Percentiles rank a stretch among this genome's conserved stretches.
Conservation (phyloP, 2,113 vertebrate genomes). For the Rhabdornis inornatus region DNA sequence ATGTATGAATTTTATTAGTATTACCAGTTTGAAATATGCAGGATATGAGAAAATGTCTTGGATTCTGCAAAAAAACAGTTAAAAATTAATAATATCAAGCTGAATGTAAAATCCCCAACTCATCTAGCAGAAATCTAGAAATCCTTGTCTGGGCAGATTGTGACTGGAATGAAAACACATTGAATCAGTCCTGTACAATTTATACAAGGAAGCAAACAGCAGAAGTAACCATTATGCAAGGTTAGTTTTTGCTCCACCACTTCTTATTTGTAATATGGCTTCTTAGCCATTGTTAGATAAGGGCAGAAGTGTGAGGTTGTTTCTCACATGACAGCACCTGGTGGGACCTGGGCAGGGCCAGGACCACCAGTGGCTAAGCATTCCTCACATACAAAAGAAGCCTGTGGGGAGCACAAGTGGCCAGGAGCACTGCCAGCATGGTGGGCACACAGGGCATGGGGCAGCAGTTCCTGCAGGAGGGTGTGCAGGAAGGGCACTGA, state of each 20-base stretch:
- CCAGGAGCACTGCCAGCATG: background rate
- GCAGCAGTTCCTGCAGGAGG: background rate
- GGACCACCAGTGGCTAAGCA: background rate
- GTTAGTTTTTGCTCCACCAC: background rate
- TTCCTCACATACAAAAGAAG: background rate
- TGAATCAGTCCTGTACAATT: background rate
- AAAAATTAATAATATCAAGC: background rate
- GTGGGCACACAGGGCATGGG: background rate
- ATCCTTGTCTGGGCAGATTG: background rate
- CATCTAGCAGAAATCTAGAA: background rate
- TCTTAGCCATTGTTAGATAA: background rate
- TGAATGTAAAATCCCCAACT: background rate
- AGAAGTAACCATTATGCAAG: background rate
- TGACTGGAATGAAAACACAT: background rate
- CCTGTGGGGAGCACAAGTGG: background rate
- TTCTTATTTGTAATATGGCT: background rate
- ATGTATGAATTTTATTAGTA: background rate
- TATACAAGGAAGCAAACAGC: background rate
- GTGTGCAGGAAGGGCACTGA: background rate
- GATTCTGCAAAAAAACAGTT: background rate
- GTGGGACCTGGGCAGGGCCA: background rate
- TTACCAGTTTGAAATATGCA: background rate
- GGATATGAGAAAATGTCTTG: background rate
- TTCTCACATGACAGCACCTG: fast-evolving
- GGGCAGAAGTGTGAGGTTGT: background rate